Percentiles rank a stretch among this genome's conserved stretches.
These are phyloP conservation scores for Scaptodrosophila lebanonensis DNA, from an alignment of 1,140 invertebrate genomes.

Conservation along the genomic window DNA sequence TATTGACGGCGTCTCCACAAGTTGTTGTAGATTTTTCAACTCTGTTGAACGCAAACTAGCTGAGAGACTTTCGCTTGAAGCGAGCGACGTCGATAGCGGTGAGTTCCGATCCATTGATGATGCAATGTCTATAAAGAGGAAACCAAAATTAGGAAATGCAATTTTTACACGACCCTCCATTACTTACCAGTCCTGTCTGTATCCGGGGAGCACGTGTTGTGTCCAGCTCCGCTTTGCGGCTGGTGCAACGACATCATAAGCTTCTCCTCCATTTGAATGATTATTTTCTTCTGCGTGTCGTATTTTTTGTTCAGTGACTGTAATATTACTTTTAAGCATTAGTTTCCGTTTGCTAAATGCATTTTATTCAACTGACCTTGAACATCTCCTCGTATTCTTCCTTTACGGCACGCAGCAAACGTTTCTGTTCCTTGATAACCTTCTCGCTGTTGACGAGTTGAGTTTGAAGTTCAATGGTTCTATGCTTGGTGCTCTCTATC, in stretches of 20 bases:
- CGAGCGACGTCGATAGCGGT: conserved; percentile 79
- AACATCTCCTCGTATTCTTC: conserved; percentile 79
- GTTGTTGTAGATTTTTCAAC: conserved; percentile 77
- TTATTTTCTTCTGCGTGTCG: conserved; percentile 82
- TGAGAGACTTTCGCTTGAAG: conserved; percentile 79
- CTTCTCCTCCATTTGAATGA: conserved; percentile 82
- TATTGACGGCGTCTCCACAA: conserved; percentile 59
- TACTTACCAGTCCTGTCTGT: conserved; percentile 71
- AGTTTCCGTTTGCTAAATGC: not conserved
- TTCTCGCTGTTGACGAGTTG: conserved; percentile 78
- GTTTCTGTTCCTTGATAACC: conserved; percentile 78
- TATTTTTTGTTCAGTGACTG: conserved; percentile 85
- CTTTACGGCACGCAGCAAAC: conserved; percentile 78
- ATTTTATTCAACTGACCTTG: conserved; percentile 63
- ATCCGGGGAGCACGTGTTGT: conserved; percentile 63
- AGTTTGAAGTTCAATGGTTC: conserved; percentile 78
- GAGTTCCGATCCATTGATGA: conserved; percentile 78
- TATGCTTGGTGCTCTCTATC: conserved; percentile 78
- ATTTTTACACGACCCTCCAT: not conserved
- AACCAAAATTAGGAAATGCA: not conserved
- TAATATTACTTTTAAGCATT: not conserved
- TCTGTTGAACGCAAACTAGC: conserved; percentile 77
- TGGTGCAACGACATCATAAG: conserved; percentile 80
- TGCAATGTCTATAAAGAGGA: conserved; percentile 75
- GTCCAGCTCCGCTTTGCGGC: conserved; percentile 77